phyloP scores from a whole-genome alignment of 2,113 vertebrate species.

The Smithornis capensis region DNA sequence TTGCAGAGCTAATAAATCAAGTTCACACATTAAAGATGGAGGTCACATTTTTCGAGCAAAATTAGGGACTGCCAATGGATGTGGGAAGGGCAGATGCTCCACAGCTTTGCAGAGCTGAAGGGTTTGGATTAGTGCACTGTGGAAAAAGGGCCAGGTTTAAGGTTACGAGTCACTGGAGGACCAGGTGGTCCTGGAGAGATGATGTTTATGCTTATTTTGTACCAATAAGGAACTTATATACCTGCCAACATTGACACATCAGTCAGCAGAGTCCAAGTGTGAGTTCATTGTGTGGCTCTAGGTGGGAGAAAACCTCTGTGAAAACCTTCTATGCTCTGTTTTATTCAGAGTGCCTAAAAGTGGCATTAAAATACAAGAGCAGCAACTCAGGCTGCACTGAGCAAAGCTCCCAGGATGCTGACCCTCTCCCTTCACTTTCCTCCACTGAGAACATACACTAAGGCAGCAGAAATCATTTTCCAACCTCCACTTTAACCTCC shows the following conservation, averaged over 20 bases:
- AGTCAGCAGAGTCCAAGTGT: background rate
- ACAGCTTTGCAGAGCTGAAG: background rate
- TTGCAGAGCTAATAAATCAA: background rate
- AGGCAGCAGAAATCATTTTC: background rate
- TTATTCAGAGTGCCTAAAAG: accelerated
- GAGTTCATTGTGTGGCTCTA: background rate
- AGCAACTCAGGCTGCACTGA: background rate
- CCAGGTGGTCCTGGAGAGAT: background rate
- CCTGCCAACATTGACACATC: background rate
- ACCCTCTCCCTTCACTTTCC: background rate
- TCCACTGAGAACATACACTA: accelerated
- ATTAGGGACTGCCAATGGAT: accelerated
- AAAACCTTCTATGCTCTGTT: background rate
- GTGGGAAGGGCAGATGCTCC: background rate
- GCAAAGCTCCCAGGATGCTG: background rate
- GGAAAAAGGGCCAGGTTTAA: background rate
- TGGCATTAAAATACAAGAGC: background rate
- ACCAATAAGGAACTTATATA: background rate
- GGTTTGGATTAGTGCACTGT: background rate
- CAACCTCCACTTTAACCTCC: background rate
- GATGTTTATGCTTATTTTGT: background rate
- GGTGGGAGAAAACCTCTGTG: background rate
- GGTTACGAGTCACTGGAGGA: background rate
- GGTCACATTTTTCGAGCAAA: background rate
- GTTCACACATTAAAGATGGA: background rate